These are phyloP conservation scores for Drosophila maculinotata DNA, from an alignment of 2,888 invertebrate genomes.

Conservation along the genomic window DNA sequence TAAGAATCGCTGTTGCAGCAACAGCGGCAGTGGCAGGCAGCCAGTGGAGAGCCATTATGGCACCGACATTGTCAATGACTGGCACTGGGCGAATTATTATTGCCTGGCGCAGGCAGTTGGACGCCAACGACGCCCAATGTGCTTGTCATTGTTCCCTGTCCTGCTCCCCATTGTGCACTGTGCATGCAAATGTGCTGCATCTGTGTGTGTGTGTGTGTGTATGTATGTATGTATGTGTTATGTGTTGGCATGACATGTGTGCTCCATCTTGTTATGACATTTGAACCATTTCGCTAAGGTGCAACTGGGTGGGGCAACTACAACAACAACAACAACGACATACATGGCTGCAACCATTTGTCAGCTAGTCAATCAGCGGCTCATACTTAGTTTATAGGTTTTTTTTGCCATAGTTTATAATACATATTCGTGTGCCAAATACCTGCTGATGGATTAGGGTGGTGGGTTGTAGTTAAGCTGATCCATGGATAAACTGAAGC, in stretches of 20 bases:
- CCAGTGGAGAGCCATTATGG: slow-evolving; percentile 71
- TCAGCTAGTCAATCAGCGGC: slow-evolving; percentile 67
- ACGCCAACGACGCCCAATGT: slow-evolving; percentile 45
- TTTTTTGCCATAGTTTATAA: slow-evolving; percentile 13
- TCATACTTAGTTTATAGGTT: slow-evolving; percentile 19
- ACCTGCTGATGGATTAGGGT: slow-evolving; percentile 1
- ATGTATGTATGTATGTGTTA: slow-evolving; percentile 3
- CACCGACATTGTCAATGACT: slow-evolving; percentile 75
- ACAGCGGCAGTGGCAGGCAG: slow-evolving; percentile 16
- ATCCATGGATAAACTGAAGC: slow-evolving; percentile 1
- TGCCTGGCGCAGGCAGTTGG: slow-evolving; percentile 73
- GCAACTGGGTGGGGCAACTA: slow-evolving; percentile 32
- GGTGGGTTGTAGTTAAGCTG: neutral
- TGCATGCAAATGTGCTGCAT: slow-evolving; percentile 50
- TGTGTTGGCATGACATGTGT: slow-evolving; percentile 43
- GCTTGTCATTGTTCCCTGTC: slow-evolving; percentile 53
- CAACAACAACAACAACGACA: slow-evolving; percentile 9
- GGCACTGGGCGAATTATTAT: slow-evolving; percentile 73
- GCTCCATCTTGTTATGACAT: slow-evolving; percentile 71
- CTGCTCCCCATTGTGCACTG: slow-evolving; percentile 40
- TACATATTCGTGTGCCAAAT: neutral
- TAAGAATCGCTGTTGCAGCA: slow-evolving; percentile 10
- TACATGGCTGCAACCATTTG: slow-evolving; percentile 51
- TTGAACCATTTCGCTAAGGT: slow-evolving; percentile 65
- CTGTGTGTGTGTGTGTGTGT: slow-evolving; percentile 5